Evolutionary conservation across 2,888 invertebrate species (phyloP).

Genomic region (Oscheius myriophilus): DNA sequence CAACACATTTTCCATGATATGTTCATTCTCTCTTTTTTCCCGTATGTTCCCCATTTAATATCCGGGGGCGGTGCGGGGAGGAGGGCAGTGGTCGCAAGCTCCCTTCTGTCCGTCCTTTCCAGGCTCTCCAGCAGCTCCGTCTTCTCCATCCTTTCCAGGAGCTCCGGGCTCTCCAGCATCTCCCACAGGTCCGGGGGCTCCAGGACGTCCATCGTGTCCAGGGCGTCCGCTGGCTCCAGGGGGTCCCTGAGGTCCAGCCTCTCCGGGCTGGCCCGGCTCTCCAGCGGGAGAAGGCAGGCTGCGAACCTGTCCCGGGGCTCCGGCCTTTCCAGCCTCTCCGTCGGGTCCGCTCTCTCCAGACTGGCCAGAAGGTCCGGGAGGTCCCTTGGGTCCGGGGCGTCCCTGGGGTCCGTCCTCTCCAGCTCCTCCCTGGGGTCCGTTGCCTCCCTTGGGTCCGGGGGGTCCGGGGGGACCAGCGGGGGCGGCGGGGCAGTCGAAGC

Average conservation of each 20-base stretch:
- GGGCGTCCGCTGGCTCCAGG: slow-evolving; percentile 48
- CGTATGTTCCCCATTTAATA: slow-evolving; percentile 44
- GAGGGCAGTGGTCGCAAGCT: slow-evolving; percentile 69
- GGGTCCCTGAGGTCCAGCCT: slow-evolving; percentile 52
- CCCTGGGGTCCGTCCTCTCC: slow-evolving; percentile 23
- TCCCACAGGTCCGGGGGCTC: slow-evolving; percentile 43
- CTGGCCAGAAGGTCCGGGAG: slow-evolving; percentile 49
- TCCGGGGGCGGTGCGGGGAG: slow-evolving; percentile 66
- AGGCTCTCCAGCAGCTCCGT: slow-evolving; percentile 47
- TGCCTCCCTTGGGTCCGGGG: slow-evolving; percentile 19
- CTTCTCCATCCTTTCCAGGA: slow-evolving; percentile 52
- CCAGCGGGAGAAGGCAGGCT: slow-evolving; percentile 29
- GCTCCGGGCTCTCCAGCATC: slow-evolving; percentile 45
- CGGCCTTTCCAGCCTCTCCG: slow-evolving; percentile 25
- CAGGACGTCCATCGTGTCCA: slow-evolving; percentile 50
- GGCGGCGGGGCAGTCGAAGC: slow-evolving; percentile 25
- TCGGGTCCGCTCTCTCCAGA: slow-evolving; percentile 49
- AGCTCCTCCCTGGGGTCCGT: slow-evolving; percentile 42
- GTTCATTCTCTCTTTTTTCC: background rate
- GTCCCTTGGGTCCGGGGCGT: slow-evolving; percentile 44
- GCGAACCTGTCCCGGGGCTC: slow-evolving; percentile 22
- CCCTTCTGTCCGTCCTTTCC: slow-evolving; percentile 47
- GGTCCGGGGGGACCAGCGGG: slow-evolving; percentile 25
- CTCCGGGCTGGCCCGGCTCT: slow-evolving; percentile 46
- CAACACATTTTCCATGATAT: no score